Evolutionary conservation across 1,140 invertebrate species (phyloP), one percentile per base, ranked within the genome.

Genomic region (Drosophila tropicalis): DNA sequence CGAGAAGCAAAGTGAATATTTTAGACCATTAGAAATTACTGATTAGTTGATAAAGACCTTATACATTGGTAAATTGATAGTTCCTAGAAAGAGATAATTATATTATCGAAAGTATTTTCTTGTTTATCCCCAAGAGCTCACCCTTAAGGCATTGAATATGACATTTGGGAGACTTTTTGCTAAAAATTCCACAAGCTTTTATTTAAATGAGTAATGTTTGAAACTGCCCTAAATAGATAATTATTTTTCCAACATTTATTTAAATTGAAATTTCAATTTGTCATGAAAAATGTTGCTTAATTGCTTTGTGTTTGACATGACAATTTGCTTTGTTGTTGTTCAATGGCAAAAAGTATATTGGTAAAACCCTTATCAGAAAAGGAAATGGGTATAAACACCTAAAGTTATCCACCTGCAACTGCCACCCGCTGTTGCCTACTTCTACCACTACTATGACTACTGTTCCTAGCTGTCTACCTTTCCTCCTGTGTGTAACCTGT

Each of bases 281-380:
- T 15, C 15, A 51, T 22, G 0, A 12, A 51, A 51, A 51, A 51
- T 12, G 65, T 70, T 61, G 64, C 70, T 55, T 77, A 85, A 85
- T 81, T 69, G 78, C 62, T 63, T 58, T 70, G 40, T 74, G 74
- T 85, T 85, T 51, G 74, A 81, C 81, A 81, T 85, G 78, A 56
- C 81, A 85, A 85, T 85, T 85, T 85, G 74, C 67, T 69, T 70
- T 85, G 77, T 77, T 85, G 54, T 84, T 41, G 41, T 55, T 29
- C 29, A 6, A 41, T 65, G 55, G 36, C 34, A 9, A 12, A 36
- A 67, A 66, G 22, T 25, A 34, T 13, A 44, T 51, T 10, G 17
- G 25, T 54, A 58, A 61, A 70, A 65, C 65, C 62, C 72, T 72
- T 62, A 22, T 68, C 63, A 41, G 36, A 12, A 39, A 44, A 55